Percentiles rank a stretch among this genome's conserved stretches.
Conservation (phyloP, 2,888 invertebrate species). For the Imbricaverruca yamaguchii region DNA sequence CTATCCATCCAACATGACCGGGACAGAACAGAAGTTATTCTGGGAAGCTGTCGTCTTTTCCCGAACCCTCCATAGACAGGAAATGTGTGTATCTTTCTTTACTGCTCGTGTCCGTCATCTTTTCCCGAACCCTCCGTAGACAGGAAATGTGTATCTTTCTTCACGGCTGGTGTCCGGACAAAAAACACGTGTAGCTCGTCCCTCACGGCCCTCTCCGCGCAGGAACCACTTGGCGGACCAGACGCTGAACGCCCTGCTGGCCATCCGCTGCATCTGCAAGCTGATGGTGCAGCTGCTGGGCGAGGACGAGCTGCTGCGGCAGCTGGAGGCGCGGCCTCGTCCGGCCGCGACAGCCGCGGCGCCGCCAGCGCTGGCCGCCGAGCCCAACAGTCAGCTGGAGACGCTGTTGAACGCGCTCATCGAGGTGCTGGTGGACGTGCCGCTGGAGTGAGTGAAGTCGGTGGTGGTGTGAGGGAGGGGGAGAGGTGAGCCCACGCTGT, state of each 20-base stretch:
- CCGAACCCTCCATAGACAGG: no score
- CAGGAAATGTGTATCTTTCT: no score
- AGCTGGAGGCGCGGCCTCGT: conserved; percentile 27
- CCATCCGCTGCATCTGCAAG: conserved; percentile 31
- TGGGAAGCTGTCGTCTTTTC: no score
- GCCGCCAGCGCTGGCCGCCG: neutral
- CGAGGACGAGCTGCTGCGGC: conserved; percentile 30
- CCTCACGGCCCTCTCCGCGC: neutral
- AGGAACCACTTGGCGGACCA: conserved; percentile 31
- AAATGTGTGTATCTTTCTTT: no score
- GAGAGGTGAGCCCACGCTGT: no score
- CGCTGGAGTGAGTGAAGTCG: conserved; percentile 24
- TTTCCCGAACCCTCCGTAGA: no score
- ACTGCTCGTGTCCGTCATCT: no score
- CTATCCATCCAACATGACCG: no score
- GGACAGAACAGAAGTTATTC: no score
- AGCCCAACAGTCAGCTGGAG: conserved; percentile 25
- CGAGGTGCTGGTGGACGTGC: conserved; percentile 32
- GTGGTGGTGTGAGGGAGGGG: neutral
- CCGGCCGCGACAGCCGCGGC: neutral
- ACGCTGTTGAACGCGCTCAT: conserved; percentile 30
- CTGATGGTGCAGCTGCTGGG: conserved; percentile 29
- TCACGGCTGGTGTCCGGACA: no score
- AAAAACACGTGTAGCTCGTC: no score
- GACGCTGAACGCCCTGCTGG: conserved; percentile 31